Percentiles rank a stretch among this genome's conserved stretches.
These are phyloP conservation scores for Fukomys damarensis DNA, from an alignment of 2,113 vertebrate species.

Conservation along the genomic window DNA sequence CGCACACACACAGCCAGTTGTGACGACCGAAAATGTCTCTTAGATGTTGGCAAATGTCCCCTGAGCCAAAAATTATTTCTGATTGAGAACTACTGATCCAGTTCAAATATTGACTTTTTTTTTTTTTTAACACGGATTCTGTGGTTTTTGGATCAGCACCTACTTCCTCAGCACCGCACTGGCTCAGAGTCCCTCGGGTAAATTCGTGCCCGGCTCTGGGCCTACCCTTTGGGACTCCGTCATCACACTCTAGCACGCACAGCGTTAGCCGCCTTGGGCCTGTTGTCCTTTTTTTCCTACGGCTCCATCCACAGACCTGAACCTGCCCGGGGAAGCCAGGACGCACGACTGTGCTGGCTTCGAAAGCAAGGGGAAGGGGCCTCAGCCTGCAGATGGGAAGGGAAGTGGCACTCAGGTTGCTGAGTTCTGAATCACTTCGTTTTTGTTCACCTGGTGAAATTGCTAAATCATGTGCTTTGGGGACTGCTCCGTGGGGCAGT, in stretches of 20 bases:
- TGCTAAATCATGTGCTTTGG: background rate
- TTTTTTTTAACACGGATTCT: background rate
- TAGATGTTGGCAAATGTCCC: background rate
- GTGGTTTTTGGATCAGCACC: background rate
- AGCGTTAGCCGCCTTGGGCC: no score
- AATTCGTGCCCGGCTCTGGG: no score
- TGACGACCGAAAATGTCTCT: background rate
- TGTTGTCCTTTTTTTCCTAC: background rate
- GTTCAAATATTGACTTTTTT: background rate
- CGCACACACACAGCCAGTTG: background rate
- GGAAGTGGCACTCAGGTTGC: no score
- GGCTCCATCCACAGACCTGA: background rate
- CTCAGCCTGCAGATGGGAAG: background rate
- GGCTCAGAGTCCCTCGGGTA: background rate
- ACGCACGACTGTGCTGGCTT: background rate
- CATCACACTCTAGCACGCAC: no score
- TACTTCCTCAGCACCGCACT: background rate
- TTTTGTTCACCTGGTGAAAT: background rate
- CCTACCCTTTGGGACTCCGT: no score
- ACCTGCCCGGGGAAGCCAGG: rapidly evolving
- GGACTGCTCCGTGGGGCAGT: background rate
- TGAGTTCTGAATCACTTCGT: background rate
- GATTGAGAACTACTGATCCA: background rate
- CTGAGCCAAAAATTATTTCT: background rate
- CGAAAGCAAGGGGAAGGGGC: background rate